Conservation (phyloP, 2,797 vertebrate species). For the Cottoperca gobio region DNA sequence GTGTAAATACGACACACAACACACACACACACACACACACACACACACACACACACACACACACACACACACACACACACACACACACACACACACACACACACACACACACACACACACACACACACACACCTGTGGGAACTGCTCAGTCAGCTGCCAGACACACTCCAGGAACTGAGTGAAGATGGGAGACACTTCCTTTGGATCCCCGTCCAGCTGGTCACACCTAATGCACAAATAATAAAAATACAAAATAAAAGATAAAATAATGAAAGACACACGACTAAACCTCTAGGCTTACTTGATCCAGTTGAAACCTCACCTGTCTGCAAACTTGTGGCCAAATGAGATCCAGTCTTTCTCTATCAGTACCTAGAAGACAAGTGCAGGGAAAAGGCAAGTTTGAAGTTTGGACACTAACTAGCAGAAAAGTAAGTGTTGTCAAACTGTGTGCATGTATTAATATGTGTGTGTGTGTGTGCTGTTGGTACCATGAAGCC, state of each 20-base stretch:
- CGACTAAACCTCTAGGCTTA: background rate
- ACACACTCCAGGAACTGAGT: slow-evolving; percentile 97
- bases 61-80: no score
- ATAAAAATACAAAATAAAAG: no score
- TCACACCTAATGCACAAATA: slow-evolving; percentile 87
- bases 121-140: slow-evolving; percentile 83
- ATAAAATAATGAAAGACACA: background rate
- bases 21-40: no score
- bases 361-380: slow-evolving; percentile 93
- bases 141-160: slow-evolving; percentile 97
- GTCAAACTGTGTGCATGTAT: background rate
- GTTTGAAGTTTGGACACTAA: background rate
- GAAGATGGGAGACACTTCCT: slow-evolving; percentile 97
- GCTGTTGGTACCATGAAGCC: slow-evolving; percentile 92
- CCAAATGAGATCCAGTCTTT: slow-evolving; percentile 99
- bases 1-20: no score
- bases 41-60: no score
- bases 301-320: slow-evolving; percentile 28
- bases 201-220: slow-evolving; percentile 94
- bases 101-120: no score
- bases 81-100: no score
- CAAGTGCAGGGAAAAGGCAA: background rate
- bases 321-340: slow-evolving; percentile 99
- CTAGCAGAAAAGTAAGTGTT: background rate
- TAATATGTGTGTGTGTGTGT: background rate